Base-by-base conservation (phyloP, 2,888 invertebrate genomes). In the Heteropelma amictum region DNA sequence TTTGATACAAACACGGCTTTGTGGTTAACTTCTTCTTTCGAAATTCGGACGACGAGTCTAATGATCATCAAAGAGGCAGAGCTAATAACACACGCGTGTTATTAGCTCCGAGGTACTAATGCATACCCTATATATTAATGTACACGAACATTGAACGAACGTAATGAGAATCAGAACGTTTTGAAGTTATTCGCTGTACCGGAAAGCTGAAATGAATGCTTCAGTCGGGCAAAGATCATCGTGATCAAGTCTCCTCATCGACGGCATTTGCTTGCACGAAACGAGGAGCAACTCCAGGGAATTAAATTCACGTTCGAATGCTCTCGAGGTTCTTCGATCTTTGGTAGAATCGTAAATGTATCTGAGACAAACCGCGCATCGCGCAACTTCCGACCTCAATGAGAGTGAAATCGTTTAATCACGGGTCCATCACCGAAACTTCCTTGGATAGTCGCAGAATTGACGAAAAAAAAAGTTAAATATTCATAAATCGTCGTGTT, bases 161-260 rank as follows among this genome's bases (percentile, higher is more conserved):
- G 51, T 28, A 60, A 45, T 60, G 60, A 53, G 45, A 21, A 65
- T 72, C 60, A 63, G 63, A 65, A 61, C 74, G 80, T 80, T 82
- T 82, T 81, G 81, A 81, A 81, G 80, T 75, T 64, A 68, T 42
- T 67, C 78, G 72, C 49, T 74, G 72, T 77, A 78, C 75, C 77
- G 81, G 78, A 81, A 79, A 72, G 47, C 72, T 70, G 68, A 77
- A 79, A 80, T 80, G 74, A 80, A 77, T 77, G 76, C 64, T 38
- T 26, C 64, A 40, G 42, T 35, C 65, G 64, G 45, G 14, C 14
- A 51, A 21, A 38, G 12, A 53, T 14, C n/a, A 69, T 61, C 67
- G 38, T 42, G 49, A 63, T 45, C 71, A 77, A 77, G 73, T 79
- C 75, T 78, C 77, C 49, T 30, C 77, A 61, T 58, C 68, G 35